Evolutionary conservation across 2,113 vertebrate species (phyloP).

Genomic region (Stercorarius parasiticus): DNA sequence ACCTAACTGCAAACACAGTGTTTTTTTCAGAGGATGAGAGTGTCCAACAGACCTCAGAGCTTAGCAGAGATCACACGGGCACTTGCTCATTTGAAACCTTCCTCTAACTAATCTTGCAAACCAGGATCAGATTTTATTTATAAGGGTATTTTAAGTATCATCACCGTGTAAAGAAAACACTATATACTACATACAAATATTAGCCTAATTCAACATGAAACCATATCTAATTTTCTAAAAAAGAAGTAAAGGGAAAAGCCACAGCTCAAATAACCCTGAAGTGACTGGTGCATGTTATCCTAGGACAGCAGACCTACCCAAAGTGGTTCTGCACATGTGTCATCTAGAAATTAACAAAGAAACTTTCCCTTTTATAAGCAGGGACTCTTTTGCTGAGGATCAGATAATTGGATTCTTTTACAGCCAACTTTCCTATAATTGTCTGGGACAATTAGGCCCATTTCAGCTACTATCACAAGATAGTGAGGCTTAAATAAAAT

Average conservation of each 20-base stretch:
- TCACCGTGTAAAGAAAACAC: not conserved
- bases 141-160: not conserved
- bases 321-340: not conserved
- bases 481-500: conserved; percentile 45
- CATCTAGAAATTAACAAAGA: not conserved
- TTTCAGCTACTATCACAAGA: conserved; percentile 32
- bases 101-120: not conserved
- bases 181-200: not conserved
- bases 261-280: not conserved
- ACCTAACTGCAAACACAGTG: not conserved
- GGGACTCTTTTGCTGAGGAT: not conserved
- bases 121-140: not conserved
- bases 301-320: not conserved
- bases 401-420: not conserved
- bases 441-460: not conserved
- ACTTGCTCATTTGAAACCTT: not conserved
- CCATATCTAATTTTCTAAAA: not conserved
- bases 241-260: not conserved
- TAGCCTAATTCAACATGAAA: not conserved
- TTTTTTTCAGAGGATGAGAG: not conserved
- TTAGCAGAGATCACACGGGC: not conserved
- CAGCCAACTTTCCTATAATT: not conserved
- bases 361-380: not conserved
- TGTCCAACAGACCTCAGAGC: not conserved
- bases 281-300: not conserved